Base-by-base conservation (phyloP, 2,797 vertebrate genomes). In the Philypnodon macrostomus region DNA sequence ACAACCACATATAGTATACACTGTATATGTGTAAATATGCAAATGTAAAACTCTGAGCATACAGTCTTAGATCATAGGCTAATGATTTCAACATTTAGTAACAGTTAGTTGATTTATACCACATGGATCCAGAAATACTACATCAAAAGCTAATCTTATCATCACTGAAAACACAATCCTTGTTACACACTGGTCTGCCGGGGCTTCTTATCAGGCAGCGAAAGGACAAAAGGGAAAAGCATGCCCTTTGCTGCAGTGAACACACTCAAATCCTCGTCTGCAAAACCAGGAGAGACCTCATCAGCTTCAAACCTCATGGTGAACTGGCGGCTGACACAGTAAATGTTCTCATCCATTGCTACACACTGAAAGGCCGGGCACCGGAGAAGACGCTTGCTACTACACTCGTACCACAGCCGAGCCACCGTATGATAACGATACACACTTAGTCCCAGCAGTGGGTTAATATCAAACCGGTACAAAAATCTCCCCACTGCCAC, bases 401-500 rank as follows among this genome's bases (percentile, higher is more conserved):
- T 90, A 2, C 95, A 97, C 78, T 93, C 81, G 0, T 96, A 95
- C 96, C 95, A 97, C 2, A 96, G 81, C 7, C 88, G 75, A 16
- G 94, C 88, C 49, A 89, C 85, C 1, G 89, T 72, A 0, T 93
- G 87, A 58, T 94, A 97, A 46, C 95, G 95, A 68, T 93, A 89
- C 47, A 93, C 94, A 0, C 84, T 30, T 15, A 98, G 69, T 2
- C 92, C 93, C 19, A 81, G 58, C 39, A 79, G 41, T 0, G 89
- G 86, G 71, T 88, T 91, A 7, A 94, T 69, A 17, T 97, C 93
- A 1, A 99, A 98, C 5, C 93, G 91, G 53, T 98, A 98, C 51
- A 98, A 70, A 46, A 93, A 96, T 18, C 89, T 92, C 0, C 83
- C 58, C 41, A 87, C 64, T 0, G 91, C 89, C 49, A 91, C 89